Evolutionary conservation across 1,140 invertebrate genomes (phyloP), one percentile per base, ranked within the genome.

Genomic region (Caligus rogercresseyi): DNA sequence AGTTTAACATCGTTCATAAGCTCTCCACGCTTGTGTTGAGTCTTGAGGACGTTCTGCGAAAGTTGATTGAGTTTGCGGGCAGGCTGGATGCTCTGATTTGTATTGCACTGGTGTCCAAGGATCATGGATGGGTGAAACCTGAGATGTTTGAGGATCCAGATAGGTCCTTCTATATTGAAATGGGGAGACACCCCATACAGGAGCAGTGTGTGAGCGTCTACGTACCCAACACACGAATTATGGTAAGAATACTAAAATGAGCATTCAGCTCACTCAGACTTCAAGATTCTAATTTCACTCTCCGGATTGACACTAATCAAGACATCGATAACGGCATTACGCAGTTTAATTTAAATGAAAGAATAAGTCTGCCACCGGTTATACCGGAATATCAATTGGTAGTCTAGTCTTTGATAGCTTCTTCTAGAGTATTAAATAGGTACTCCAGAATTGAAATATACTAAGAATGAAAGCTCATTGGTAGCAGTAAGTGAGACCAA

Each of bases 101-200:
- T 18, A 80, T 91, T 67, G 78, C 82, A 1, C 75, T 76, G 59
- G 80, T 84, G 2, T 81, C 83, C 15, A 77, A 75, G 67, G 82
- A 86, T 69, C 78, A 81, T 64, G 81, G 80, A 67, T 89, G 85
- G 72, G 74, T 81, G 1, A 77, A 78, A 54, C 88, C 89, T 1
- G 71, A 71, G 4, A 69, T 92, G 3, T 69, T 80, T 18, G 54
- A 69, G 24, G 70, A 74, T 23, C 73, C 78, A 0, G 76, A 78
- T 66, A 67, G 78, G 20, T 20, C 26, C 1, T 80, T 89, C 54
- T 74, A 80, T 51, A 83, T 92, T 64, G 76, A 76, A 61, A 76
- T 81, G 59, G 86, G 86, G 3, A 75, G 83, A 61, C 88, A 94
- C 73, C 86, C 87, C 0, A 71, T 94, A 4, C 78, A 84, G 65